These are phyloP conservation scores for Macaria notata DNA, from an alignment of 2,888 invertebrate genomes.

Conservation along the genomic window DNA sequence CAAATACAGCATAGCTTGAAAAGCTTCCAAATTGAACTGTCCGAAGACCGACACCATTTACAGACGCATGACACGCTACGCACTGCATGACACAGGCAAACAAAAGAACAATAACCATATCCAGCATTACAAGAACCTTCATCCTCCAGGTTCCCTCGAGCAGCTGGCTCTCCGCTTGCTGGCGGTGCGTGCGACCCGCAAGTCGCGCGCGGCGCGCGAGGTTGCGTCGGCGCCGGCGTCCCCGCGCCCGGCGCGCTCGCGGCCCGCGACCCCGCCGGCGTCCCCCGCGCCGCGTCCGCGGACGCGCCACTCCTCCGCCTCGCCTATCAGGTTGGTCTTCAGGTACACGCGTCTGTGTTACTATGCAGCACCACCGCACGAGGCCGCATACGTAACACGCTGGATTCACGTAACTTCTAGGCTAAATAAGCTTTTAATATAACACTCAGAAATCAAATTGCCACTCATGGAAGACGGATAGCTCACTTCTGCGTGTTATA, in stretches of 20 bases:
- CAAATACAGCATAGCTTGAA: too few relatives aligned
- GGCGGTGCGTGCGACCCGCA: conserved; percentile 53
- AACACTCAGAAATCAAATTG: too few relatives aligned
- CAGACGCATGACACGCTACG: too few relatives aligned
- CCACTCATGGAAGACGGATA: too few relatives aligned
- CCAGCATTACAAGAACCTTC: not conserved
- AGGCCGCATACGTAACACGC: too few relatives aligned
- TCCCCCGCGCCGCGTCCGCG: conserved; percentile 77
- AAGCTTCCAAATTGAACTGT: too few relatives aligned
- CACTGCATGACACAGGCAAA: too few relatives aligned
- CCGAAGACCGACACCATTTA: too few relatives aligned
- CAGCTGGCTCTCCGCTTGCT: conserved; percentile 68
- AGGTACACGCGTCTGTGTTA: conserved; percentile 17
- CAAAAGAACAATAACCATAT: too few relatives aligned
- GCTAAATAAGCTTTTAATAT: too few relatives aligned
- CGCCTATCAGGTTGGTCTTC: conserved; percentile 84
- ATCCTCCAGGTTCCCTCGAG: conserved; percentile 65
- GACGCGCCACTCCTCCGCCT: conserved; percentile 89
- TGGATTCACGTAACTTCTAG: too few relatives aligned
- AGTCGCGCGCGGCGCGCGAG: conserved; percentile 47
- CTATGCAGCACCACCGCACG: conserved; percentile 5
- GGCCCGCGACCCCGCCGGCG: conserved; percentile 86
- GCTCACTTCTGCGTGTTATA: too few relatives aligned
- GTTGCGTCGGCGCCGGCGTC: conserved; percentile 76
- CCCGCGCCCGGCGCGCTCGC: conserved; percentile 87